Percentiles rank a stretch among this genome's conserved stretches.
Conservation (phyloP, 2,797 vertebrate genomes). For the Pseudomugil gertrudae region DNA sequence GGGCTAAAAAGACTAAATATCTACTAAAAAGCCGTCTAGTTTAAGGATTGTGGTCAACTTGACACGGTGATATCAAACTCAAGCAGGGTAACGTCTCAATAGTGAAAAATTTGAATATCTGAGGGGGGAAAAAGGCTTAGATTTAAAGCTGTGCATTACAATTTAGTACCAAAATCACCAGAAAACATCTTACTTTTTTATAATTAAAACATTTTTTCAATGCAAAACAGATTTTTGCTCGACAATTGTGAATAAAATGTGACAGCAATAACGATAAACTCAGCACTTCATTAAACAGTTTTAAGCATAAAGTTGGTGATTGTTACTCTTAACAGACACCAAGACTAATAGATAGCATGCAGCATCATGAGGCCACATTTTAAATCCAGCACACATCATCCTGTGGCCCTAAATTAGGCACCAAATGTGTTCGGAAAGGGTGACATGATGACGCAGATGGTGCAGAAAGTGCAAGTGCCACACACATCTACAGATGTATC, state of each 20-base stretch:
- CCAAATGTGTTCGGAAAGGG: neutral
- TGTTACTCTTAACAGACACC: neutral
- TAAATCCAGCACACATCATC: neutral
- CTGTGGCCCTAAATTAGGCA: neutral
- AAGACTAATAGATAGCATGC: neutral
- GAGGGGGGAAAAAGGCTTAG: neutral
- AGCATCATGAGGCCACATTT: neutral
- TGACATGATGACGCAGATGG: neutral
- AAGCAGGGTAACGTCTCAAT: slow-evolving; percentile 46
- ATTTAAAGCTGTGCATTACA: neutral
- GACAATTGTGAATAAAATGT: neutral
- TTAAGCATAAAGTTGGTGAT: neutral
- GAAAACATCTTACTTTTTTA: neutral
- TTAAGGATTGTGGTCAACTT: neutral
- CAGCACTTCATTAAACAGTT: neutral
- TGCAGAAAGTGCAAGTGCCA: neutral
- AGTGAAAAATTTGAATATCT: neutral
- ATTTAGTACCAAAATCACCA: neutral
- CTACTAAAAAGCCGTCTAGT: neutral
- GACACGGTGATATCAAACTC: slow-evolving; percentile 69
- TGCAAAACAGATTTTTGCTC: neutral
- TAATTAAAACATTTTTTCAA: neutral
- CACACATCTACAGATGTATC: neutral
- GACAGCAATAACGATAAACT: neutral
- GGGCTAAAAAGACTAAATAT: slow-evolving; percentile 29